These are phyloP conservation scores for Baronia brevicornis DNA, from an alignment of 2,888 invertebrate species.

Conservation along the genomic window DNA sequence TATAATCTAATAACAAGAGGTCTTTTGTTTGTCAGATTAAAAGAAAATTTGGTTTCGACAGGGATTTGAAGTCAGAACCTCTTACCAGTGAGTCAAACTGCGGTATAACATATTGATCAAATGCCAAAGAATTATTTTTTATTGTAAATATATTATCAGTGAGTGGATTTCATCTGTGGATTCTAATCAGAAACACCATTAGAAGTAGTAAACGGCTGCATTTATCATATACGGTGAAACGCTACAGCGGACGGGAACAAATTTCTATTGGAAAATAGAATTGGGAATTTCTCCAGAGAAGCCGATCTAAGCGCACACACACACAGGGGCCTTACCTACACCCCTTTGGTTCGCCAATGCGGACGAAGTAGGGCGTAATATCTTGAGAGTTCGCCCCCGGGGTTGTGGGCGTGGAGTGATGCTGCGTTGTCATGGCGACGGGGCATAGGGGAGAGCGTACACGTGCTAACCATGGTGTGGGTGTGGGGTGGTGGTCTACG, in stretches of 20 bases:
- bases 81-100: no score
- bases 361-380: slow-evolving; percentile 72
- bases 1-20: no score
- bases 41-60: no score
- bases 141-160: no score
- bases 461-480: slow-evolving; percentile 46
- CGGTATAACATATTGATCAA: no score
- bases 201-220: slow-evolving; percentile 17
- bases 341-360: slow-evolving; percentile 72
- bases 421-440: slow-evolving; percentile 78
- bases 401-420: slow-evolving; percentile 77
- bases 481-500: slow-evolving; percentile 35
- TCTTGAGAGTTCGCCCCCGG: slow-evolving; percentile 72
- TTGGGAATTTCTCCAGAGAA: slow-evolving; percentile 45
- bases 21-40: no score
- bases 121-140: no score
- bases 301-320: slow-evolving; percentile 50
- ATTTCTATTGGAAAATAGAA: slow-evolving; percentile 34
- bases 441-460: slow-evolving; percentile 59
- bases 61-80: no score
- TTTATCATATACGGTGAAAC: slow-evolving; percentile 30
- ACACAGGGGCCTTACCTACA: slow-evolving; percentile 50
- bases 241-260: slow-evolving; percentile 29
- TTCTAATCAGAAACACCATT: no score
- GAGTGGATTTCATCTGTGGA: no score